Conservation (phyloP, 1,140 invertebrate species). For the Manduca sexta region DNA sequence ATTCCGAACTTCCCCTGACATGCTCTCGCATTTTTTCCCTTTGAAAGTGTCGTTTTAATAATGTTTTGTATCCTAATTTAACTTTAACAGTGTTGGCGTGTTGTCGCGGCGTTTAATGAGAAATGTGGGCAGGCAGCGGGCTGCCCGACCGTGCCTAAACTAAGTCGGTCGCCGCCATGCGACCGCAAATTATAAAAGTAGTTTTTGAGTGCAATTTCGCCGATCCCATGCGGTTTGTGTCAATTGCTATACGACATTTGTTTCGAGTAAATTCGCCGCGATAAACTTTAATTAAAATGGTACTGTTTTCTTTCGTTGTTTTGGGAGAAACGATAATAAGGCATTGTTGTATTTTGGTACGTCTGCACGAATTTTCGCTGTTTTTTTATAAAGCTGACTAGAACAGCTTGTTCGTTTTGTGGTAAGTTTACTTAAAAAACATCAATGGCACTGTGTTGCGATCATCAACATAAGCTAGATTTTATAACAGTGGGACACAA, state of each 20-base stretch:
- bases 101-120: conserved; percentile 15
- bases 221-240: conserved; percentile 7
- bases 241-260: conserved; percentile 14
- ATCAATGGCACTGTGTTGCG: too few species aligned
- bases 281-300: conserved; percentile 1
- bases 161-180: conserved; percentile 3
- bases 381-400: too few species aligned
- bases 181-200: conserved; percentile 23
- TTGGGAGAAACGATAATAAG: too few species aligned
- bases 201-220: conserved; percentile 11
- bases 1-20: too few species aligned
- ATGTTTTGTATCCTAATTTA: conserved; percentile 8
- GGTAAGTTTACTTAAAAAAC: too few species aligned
- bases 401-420: too few species aligned
- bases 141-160: conserved; percentile 4
- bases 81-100: conserved; percentile 15
- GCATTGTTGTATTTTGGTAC: too few species aligned
- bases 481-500: too few species aligned
- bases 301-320: too few species aligned
- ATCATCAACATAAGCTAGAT: too few species aligned
- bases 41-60: not conserved
- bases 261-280: not conserved
- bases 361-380: too few species aligned
- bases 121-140: conserved; percentile 6
- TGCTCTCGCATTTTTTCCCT: too few species aligned